Base-by-base conservation (phyloP, 2,797 vertebrate genomes). In the Anabacerthia variegaticeps region DNA sequence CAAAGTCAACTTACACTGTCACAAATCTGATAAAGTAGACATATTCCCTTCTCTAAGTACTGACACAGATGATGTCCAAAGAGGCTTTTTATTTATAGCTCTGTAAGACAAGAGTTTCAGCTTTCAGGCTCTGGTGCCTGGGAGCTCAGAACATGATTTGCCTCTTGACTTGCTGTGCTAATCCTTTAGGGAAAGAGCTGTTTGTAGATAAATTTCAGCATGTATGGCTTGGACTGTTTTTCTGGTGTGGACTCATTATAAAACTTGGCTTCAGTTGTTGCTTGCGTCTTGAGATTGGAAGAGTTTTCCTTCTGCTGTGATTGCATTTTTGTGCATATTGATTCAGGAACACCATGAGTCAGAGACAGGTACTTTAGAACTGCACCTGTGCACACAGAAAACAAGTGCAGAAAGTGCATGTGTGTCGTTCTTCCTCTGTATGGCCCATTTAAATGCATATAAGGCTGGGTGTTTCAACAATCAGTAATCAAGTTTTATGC, bases 21-120 rank as follows among this genome's bases (percentile, higher is more conserved):
- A 67, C 85, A 88, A 94, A 94, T 84, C 88, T 82, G 80, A 87
- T 88, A 78, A 91, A 92, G 80, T 23, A 79, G 88, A 82, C 49
- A 5, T 28, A 55, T 65, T 83, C 76, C 5, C 23, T 36, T 81
- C 36, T 67, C 52, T 39, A 73, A 91, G 74, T 63, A 67, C 69
- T 75, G 66, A 46, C 56, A 63, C 0, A 88, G 44, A 66, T 78
- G 73, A 73, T 82, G 85, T 88, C 88, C 80, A 82, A 91, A 84
- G 62, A 82, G 63, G 30, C 7, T 75, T 92, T 92, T 88, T 92
- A 85, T 92, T 93, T 95, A 89, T 73, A 90, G 59, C 55, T 48
- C 51, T 1, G 2, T 48, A 43, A 90, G 82, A 86, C 89, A 91
- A 93, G 73, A 61, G 15, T 54, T 92, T n/a, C 63, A 86, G 76